A percentile compares a stretch with the other conserved stretches of the same genome.
Conservation (phyloP, 2,888 invertebrate genomes). For the Sinelater perroti region DNA sequence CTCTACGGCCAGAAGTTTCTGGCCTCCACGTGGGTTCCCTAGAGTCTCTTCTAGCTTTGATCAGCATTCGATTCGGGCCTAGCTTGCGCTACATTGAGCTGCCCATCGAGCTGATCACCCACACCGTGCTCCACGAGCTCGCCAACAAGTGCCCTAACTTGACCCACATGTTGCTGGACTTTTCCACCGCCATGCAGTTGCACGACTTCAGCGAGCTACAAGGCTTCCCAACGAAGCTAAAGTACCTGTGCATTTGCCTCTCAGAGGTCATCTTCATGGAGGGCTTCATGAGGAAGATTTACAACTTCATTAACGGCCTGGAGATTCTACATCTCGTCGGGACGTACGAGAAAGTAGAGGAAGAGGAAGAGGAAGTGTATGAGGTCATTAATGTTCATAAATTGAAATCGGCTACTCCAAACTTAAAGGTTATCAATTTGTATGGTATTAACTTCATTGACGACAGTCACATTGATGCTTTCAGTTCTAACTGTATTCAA, state of each 20-base stretch:
- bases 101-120: slow-evolving; percentile 95
- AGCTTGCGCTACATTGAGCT: slow-evolving; percentile 90
- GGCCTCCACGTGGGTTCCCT: slow-evolving; percentile 91
- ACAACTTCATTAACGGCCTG: slow-evolving; percentile 98
- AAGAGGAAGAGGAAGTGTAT: slow-evolving; percentile 99
- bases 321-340: slow-evolving; percentile 97
- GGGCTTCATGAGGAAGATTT: slow-evolving; percentile 99
- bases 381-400: slow-evolving; percentile 99
- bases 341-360: slow-evolving; percentile 96
- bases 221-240: slow-evolving; percentile 96
- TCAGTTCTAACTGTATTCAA: slow-evolving; percentile 95
- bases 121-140: slow-evolving; percentile 95
- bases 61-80: slow-evolving; percentile 88
- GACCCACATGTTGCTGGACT: slow-evolving; percentile 95
- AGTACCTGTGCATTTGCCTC: slow-evolving; percentile 85
- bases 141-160: slow-evolving; percentile 96
- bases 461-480: slow-evolving; percentile 98
- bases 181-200: slow-evolving; percentile 98
- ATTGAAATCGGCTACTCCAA: slow-evolving; percentile 97
- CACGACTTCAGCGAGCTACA: slow-evolving; percentile 99
- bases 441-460: slow-evolving; percentile 99
- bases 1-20: slow-evolving; percentile 94
- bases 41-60: slow-evolving; percentile 86
- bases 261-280: slow-evolving; percentile 99
- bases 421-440: slow-evolving; percentile 94